Conservation (phyloP, 1,140 invertebrate genomes). For the Lepidurus apus region DNA sequence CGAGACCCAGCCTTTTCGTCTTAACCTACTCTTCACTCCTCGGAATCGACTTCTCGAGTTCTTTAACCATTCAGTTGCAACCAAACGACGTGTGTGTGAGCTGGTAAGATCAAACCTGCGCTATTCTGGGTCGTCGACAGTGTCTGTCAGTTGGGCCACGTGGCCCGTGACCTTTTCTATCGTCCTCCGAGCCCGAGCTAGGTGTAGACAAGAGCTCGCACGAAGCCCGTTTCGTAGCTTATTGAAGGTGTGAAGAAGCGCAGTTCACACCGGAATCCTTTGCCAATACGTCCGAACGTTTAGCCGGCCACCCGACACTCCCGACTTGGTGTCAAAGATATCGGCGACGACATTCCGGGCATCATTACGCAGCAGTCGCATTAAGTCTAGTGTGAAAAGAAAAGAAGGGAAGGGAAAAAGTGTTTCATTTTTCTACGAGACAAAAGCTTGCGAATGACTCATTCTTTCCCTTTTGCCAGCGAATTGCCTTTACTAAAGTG, state of each 20-base stretch:
- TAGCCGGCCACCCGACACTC: not conserved
- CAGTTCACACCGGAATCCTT: not conserved
- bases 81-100: constrained; percentile 4
- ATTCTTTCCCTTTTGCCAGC: no score
- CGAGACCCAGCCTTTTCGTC: not conserved
- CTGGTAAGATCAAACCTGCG: not conserved
- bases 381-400: not conserved
- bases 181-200: not conserved
- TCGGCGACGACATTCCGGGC: not conserved
- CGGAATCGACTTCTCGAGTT: constrained; percentile 9
- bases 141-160: constrained; percentile 20
- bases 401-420: not conserved
- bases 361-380: not conserved
- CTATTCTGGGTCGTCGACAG: constrained; percentile 14
- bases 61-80: constrained; percentile 11
- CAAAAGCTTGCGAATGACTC: no score
- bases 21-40: constrained; percentile 6
- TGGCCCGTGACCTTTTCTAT: constrained; percentile 16
- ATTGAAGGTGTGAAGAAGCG: constrained; percentile 10
- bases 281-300: not conserved
- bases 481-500: no score
- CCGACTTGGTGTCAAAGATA: constrained; percentile 10
- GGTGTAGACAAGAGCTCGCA: constrained; percentile 10
- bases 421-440: not conserved
- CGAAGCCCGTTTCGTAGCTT: not conserved